Evolutionary conservation across 2,888 invertebrate species (phyloP).

Genomic region (Dromius quadrimaculatus): DNA sequence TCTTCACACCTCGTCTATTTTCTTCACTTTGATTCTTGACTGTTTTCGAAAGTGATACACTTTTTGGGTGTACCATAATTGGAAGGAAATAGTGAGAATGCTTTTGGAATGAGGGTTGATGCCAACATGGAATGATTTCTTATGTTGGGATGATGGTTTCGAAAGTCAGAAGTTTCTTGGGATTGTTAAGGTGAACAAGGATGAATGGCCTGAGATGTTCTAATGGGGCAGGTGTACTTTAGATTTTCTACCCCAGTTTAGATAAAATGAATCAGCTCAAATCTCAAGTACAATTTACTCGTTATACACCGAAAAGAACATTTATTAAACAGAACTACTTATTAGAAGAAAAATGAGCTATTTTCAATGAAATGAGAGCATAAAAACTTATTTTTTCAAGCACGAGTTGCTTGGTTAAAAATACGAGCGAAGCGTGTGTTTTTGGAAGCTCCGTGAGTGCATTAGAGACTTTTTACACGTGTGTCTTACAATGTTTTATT

Average conservation of each 20-base stretch:
- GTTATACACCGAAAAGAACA: no score
- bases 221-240: slow-evolving; percentile 48
- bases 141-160: neutral
- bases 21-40: neutral
- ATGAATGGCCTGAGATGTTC: slow-evolving; percentile 44
- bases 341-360: no score
- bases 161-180: slow-evolving; percentile 44
- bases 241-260: slow-evolving; percentile 39
- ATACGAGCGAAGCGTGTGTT: no score
- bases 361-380: no score
- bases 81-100: slow-evolving; percentile 16
- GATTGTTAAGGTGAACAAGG: slow-evolving; percentile 35
- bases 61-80: slow-evolving; percentile 16
- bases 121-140: neutral
- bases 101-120: neutral
- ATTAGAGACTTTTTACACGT: no score
- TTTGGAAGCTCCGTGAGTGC: no score
- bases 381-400: no score
- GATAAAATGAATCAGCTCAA: slow-evolving; percentile 40
- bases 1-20: slow-evolving; percentile 5
- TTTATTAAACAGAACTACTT: no score
- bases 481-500: no score
- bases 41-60: slow-evolving; percentile 31
- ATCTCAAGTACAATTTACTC: slow-evolving; percentile 25
- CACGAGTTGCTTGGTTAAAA: no score